phyloP scores from a whole-genome alignment of 1,140 invertebrate genomes.

The Amyelois transitella region DNA sequence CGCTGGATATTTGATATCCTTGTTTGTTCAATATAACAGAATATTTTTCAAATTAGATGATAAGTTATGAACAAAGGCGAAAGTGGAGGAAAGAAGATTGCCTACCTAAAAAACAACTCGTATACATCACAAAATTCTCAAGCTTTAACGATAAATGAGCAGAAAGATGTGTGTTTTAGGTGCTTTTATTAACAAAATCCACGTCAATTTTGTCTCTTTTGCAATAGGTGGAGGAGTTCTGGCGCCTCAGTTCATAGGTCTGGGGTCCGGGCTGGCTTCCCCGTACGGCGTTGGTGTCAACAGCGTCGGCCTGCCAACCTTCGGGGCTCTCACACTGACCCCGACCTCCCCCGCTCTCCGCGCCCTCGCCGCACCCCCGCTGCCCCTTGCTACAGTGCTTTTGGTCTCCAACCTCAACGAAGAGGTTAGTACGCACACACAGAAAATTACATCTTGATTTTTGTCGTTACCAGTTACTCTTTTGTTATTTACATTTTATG shows the following conservation, averaged over 20 bases:
- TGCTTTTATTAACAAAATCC: background rate
- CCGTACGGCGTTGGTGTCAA: slow-evolving; percentile 84
- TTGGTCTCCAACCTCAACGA: slow-evolving; percentile 94
- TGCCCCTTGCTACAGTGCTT: slow-evolving; percentile 85
- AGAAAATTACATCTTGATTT: slow-evolving; percentile 2
- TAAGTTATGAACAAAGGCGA: background rate
- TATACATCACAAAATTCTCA: background rate
- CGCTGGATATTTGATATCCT: slow-evolving; percentile 36
- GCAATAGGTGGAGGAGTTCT: slow-evolving; percentile 67
- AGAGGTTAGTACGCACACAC: slow-evolving; percentile 80
- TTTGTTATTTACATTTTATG: background rate
- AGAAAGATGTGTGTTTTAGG: too few relatives aligned
- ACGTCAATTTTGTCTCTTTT: background rate
- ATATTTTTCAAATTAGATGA: slow-evolving; percentile 1
- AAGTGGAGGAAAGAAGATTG: background rate
- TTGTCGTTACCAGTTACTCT: background rate
- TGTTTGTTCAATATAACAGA: background rate
- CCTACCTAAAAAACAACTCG: background rate
- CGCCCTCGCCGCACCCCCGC: slow-evolving; percentile 77
- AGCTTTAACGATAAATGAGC: too few relatives aligned
- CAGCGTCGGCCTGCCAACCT: slow-evolving; percentile 82
- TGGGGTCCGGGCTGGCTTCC: slow-evolving; percentile 82
- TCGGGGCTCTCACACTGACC: slow-evolving; percentile 83
- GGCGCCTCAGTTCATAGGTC: slow-evolving; percentile 72
- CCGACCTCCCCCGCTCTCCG: slow-evolving; percentile 80